These are phyloP conservation scores for Cactoblastis cactorum DNA, from an alignment of 2,888 invertebrate genomes.

Conservation along the genomic window DNA sequence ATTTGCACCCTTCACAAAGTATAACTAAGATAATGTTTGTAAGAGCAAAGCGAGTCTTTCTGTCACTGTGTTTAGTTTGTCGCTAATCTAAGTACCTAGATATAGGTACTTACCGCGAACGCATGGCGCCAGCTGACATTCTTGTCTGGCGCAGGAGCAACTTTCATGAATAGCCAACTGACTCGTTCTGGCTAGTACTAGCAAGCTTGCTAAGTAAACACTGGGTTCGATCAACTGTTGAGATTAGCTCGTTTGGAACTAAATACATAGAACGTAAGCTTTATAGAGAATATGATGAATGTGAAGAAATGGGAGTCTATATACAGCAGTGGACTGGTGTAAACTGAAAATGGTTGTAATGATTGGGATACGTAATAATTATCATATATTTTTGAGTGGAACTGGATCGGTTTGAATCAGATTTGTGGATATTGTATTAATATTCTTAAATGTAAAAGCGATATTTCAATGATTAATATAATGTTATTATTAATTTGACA, in stretches of 20 bases:
- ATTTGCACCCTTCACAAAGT: no score
- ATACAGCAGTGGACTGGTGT: background rate
- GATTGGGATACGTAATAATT: no score
- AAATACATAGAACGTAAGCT: background rate
- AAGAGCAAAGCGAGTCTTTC: background rate
- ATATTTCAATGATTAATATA: no score
- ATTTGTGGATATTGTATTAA: no score
- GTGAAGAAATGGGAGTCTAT: background rate
- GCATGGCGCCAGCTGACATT: conserved; percentile 66
- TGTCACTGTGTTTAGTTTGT: background rate
- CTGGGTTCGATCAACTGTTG: conserved; percentile 31
- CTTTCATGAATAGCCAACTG: conserved; percentile 73
- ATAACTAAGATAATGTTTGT: no score
- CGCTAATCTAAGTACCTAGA: background rate
- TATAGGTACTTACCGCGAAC: conserved; percentile 7
- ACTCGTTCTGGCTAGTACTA: conserved; percentile 54
- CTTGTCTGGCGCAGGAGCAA: conserved; percentile 60
- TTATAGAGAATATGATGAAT: background rate
- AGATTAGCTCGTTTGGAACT: conserved; percentile 24
- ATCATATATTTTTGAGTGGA: no score
- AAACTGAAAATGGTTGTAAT: no score
- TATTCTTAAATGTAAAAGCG: no score
- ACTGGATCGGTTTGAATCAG: no score
- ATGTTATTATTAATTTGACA: no score
- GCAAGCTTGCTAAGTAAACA: conserved; percentile 43